A percentile compares a stretch with the other conserved stretches of the same genome.
These are phyloP conservation scores for Dufourea novaeangliae DNA, from an alignment of 1,140 invertebrate genomes.

Conservation along the genomic window DNA sequence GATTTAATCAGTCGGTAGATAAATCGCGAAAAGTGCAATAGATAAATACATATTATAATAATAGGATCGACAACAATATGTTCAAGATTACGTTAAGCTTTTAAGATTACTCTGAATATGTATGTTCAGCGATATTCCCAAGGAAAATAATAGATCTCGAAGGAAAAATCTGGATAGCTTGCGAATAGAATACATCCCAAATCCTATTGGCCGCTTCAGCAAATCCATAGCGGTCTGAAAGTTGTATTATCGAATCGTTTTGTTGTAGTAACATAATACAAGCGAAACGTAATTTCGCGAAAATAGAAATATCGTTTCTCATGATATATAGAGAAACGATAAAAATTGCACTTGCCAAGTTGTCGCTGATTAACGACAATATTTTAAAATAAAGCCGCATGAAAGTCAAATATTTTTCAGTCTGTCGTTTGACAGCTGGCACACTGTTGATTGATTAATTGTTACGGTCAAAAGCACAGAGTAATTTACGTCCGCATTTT, in stretches of 20 bases:
- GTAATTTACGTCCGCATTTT: constrained; percentile 53
- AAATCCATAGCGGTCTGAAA: not conserved
- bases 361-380: not conserved
- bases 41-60: no score
- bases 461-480: constrained; percentile 2
- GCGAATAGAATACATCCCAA: not conserved
- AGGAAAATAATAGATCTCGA: not conserved
- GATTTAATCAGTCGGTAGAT: no score
- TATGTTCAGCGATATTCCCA: not conserved
- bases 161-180: not conserved
- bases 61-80: not conserved
- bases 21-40: no score
- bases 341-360: not conserved
- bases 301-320: not conserved
- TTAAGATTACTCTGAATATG: not conserved
- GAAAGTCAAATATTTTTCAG: constrained; percentile 47
- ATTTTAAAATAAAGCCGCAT: constrained; percentile 15
- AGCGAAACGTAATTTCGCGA: not conserved
- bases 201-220: not conserved
- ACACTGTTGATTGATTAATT: constrained; percentile 43
- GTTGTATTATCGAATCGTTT: constrained; percentile 7
- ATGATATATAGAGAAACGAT: not conserved
- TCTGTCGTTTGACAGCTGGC: constrained; percentile 47
- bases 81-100: not conserved
- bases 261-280: not conserved